These are phyloP conservation scores for Athrips mouffetella DNA, from an alignment of 2,888 invertebrate species.

Conservation along the genomic window DNA sequence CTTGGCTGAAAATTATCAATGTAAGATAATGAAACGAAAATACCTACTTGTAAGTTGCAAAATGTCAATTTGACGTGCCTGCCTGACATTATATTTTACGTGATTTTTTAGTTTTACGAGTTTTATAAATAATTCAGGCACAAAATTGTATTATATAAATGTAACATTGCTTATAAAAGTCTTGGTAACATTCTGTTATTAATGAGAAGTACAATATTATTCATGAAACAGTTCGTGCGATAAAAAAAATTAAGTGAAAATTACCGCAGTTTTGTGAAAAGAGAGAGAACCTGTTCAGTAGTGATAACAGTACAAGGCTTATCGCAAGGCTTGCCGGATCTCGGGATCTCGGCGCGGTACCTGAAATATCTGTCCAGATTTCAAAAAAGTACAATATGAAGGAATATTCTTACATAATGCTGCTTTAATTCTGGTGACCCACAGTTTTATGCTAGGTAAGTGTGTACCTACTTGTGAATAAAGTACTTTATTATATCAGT, in stretches of 20 bases:
- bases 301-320: slow-evolving; percentile 19
- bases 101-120: not conserved
- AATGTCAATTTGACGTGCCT: no score
- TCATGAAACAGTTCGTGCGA: not conserved
- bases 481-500: slow-evolving; percentile 28
- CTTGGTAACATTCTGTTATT: not conserved
- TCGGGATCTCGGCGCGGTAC: slow-evolving; percentile 1
- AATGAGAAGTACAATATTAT: not conserved
- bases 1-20: no score
- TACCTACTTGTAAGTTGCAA: not conserved
- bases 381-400: not conserved
- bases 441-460: slow-evolving; percentile 52
- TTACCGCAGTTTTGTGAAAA: slow-evolving; percentile 4
- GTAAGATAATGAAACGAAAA: not conserved
- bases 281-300: slow-evolving; percentile 15
- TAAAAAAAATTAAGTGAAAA: slow-evolving; percentile 2
- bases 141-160: not conserved
- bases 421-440: slow-evolving; percentile 26
- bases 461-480: no score
- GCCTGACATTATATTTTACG: slow-evolving; percentile 8
- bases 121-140: not conserved
- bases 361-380: not conserved
- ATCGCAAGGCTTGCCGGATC: slow-evolving; percentile 16
- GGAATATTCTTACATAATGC: slow-evolving; percentile 29
- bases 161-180: slow-evolving; percentile 1